A percentile compares a stretch with the other conserved stretches of the same genome.
phyloP scores from a whole-genome alignment of 2,888 invertebrate species.

The Spodoptera exigua region DNA sequence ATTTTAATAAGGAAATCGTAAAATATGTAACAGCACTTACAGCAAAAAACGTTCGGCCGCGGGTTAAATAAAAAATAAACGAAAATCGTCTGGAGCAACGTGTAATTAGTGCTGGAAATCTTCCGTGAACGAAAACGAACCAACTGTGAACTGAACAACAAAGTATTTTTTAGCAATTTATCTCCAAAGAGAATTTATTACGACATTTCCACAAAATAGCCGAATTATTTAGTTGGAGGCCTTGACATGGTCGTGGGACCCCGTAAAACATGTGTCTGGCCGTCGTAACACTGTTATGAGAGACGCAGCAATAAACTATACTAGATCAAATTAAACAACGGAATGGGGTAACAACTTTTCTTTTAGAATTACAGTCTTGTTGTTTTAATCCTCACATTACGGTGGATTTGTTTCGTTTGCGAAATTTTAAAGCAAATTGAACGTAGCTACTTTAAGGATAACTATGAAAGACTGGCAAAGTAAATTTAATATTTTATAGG shows the following conservation, averaged over 20 bases:
- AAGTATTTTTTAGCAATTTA: conserved; percentile 48
- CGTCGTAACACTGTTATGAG: conserved; percentile 49
- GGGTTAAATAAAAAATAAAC: conserved; percentile 24
- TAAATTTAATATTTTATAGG: too few species aligned
- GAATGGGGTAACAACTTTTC: conserved; percentile 47
- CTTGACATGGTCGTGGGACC: conserved; percentile 57
- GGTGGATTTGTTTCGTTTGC: conserved; percentile 22
- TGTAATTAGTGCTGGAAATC: conserved; percentile 54
- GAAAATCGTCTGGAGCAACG: conserved; percentile 29
- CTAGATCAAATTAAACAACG: conserved; percentile 50
- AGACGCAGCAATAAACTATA: conserved; percentile 54
- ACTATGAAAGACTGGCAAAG: neutral
- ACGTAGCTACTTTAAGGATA: conserved; percentile 11
- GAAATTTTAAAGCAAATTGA: conserved; percentile 15
- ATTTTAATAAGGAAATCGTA: conserved; percentile 37
- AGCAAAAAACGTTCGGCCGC: conserved; percentile 4
- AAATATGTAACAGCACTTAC: conserved; percentile 22
- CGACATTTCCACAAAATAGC: conserved; percentile 56
- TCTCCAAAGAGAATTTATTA: conserved; percentile 56
- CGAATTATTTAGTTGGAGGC: conserved; percentile 53
- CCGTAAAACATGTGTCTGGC: conserved; percentile 39
- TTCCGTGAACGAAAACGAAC: conserved; percentile 52
- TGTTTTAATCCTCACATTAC: conserved; percentile 35
- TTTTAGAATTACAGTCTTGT: conserved; percentile 30
- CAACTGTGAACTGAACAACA: conserved; percentile 23